Percentiles rank a stretch among this genome's conserved stretches.
Evolutionary conservation across 2,113 vertebrate species (phyloP).

Genomic region (Xiphophorus hellerii): DNA sequence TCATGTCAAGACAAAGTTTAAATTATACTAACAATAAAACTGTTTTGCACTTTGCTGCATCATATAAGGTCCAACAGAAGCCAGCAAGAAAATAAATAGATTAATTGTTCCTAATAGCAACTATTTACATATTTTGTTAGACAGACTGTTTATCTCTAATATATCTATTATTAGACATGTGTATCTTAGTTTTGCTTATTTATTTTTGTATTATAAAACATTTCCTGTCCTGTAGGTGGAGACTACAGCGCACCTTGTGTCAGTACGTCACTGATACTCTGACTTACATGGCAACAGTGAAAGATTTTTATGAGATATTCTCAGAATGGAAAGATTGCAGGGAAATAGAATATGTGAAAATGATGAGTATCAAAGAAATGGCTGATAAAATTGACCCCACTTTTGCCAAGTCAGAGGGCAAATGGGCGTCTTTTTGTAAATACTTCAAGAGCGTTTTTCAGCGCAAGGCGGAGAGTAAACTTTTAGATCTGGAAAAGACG

Average conservation of each 20-base stretch:
- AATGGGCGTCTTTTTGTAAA: constrained; percentile 23
- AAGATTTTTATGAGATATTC: constrained; percentile 31
- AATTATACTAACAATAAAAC: too few relatives aligned
- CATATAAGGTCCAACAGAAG: too few relatives aligned
- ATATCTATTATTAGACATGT: too few relatives aligned
- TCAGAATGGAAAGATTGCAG: constrained; percentile 40
- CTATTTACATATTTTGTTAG: too few relatives aligned
- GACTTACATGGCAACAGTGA: constrained; percentile 32
- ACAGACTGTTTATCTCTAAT: too few relatives aligned
- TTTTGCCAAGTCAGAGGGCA: constrained; percentile 5
- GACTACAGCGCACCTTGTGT: constrained; percentile 33
- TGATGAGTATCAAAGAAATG: constrained; percentile 51
- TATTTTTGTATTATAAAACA: too few relatives aligned
- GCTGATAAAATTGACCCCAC: not conserved
- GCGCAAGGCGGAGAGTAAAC: constrained; percentile 27
- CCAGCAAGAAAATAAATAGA: too few relatives aligned
- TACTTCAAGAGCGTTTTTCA: constrained; percentile 49
- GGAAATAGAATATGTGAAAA: constrained; percentile 42
- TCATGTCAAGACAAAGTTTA: too few relatives aligned
- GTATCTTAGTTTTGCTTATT: too few relatives aligned
- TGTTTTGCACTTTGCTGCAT: too few relatives aligned
- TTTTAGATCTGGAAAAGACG: constrained; percentile 57
- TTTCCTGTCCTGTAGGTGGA: constrained; percentile 32
- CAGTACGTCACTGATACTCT: constrained; percentile 48
- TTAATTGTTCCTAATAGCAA: too few relatives aligned